A percentile compares a stretch with the other conserved stretches of the same genome.
phyloP scores from a whole-genome alignment of 1,140 invertebrate species.

The Yoshiicerus persimilis region DNA sequence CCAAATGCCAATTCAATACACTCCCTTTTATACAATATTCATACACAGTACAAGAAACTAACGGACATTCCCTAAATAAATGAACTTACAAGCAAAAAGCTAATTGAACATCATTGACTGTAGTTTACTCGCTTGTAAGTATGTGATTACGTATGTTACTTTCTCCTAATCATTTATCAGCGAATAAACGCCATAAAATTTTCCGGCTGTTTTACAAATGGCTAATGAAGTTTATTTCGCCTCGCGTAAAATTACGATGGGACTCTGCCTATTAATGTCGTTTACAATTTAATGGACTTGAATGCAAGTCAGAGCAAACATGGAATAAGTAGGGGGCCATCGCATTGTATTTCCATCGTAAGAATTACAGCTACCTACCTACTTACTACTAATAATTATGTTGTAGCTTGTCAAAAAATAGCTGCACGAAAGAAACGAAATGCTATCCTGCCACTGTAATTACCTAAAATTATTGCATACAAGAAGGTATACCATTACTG shows the following conservation, averaged over 20 bases:
- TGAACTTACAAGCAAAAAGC: not conserved
- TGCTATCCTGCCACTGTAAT: not conserved
- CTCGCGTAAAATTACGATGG: not conserved
- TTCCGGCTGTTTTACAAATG: not conserved
- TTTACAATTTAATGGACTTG: not conserved
- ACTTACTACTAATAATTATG: not conserved
- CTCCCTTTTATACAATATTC: not conserved
- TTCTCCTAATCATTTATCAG: slow-evolving; percentile 5
- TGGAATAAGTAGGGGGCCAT: not conserved
- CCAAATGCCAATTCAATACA: not conserved
- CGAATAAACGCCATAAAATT: not conserved
- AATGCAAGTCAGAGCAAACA: not conserved
- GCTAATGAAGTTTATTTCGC: not conserved
- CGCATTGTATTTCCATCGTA: not conserved
- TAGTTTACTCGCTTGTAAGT: not conserved
- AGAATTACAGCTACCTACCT: not conserved
- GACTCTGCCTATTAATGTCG: not conserved
- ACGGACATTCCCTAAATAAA: not conserved
- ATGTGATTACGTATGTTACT: not conserved
- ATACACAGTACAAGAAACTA: not conserved
- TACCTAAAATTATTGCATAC: not conserved
- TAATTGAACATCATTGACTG: not conserved
- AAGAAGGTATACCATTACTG: too few relatives aligned
- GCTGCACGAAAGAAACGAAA: not conserved
- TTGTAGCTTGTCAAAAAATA: not conserved